Percentiles rank a stretch among this genome's conserved stretches.
These are phyloP conservation scores for Orycteropus afer DNA, from an alignment of 2,113 vertebrate genomes.

Conservation along the genomic window DNA sequence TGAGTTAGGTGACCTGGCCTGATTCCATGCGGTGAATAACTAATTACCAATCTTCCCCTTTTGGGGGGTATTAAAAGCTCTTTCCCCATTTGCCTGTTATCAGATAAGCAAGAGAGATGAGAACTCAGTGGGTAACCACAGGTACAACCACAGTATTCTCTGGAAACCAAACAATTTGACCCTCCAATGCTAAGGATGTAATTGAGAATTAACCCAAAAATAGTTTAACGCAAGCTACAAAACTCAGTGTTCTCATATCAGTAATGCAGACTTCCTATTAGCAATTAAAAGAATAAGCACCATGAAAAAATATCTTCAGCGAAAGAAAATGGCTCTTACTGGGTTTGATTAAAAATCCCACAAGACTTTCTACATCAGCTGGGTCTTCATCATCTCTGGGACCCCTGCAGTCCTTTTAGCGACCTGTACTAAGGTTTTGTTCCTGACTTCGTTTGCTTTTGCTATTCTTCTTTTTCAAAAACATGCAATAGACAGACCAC, in stretches of 20 bases:
- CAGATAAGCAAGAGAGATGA: conserved; percentile 78
- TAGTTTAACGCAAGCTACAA: neutral
- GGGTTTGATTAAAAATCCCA: neutral
- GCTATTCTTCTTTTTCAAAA: neutral
- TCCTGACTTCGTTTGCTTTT: neutral
- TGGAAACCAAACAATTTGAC: conserved; percentile 77
- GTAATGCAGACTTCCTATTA: neutral
- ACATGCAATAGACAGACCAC: too few relatives aligned
- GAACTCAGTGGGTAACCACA: conserved; percentile 79
- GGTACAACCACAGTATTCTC: conserved; percentile 77
- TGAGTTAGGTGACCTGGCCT: conserved; percentile 10
- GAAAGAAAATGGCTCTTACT: neutral
- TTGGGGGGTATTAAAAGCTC: conserved; percentile 71
- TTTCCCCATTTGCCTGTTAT: conserved; percentile 75
- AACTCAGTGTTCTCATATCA: neutral
- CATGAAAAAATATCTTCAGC: neutral
- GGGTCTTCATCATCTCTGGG: rapidly evolving
- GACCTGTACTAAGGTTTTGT: rapidly evolving
- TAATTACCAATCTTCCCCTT: conserved; percentile 63
- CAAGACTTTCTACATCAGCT: neutral
- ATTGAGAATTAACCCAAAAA: conserved; percentile 66
- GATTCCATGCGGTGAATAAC: conserved; percentile 46
- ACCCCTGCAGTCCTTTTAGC: neutral
- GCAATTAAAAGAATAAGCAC: neutral
- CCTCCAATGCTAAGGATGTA: conserved; percentile 34